These are phyloP conservation scores for Tamias sibiricus DNA, from an alignment of 2,113 vertebrate genomes.

Conservation along the genomic window DNA sequence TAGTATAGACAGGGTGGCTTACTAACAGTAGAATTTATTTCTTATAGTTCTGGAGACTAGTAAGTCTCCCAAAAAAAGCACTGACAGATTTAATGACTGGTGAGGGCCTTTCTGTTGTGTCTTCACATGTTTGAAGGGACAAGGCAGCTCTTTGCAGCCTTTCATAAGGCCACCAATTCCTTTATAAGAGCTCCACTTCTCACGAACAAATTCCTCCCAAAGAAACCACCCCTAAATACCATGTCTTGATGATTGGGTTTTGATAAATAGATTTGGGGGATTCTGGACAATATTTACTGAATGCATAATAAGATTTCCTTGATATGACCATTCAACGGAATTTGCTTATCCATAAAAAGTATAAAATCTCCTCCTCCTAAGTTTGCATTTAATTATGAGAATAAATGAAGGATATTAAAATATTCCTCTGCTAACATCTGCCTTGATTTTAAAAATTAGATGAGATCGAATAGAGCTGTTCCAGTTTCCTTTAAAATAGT, in stretches of 20 bases:
- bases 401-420: background rate
- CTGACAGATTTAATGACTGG: background rate
- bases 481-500: background rate
- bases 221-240: too few species aligned
- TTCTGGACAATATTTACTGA: background rate
- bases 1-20: background rate
- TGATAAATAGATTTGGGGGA: background rate
- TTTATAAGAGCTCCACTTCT: background rate
- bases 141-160: background rate
- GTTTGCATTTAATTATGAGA: background rate
- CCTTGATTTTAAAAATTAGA: conserved; percentile 14
- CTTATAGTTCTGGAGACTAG: background rate
- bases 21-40: background rate
- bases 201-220: background rate
- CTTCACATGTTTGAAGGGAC: background rate
- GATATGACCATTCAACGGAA: background rate
- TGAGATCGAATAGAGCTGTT: background rate
- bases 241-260: background rate
- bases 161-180: background rate
- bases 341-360: background rate
- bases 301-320: background rate
- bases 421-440: background rate
- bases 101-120: background rate
- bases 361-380: background rate
- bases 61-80: background rate